phyloP scores from a whole-genome alignment of 2,888 invertebrate genomes.

The Chrysopilus asiliformis region DNA sequence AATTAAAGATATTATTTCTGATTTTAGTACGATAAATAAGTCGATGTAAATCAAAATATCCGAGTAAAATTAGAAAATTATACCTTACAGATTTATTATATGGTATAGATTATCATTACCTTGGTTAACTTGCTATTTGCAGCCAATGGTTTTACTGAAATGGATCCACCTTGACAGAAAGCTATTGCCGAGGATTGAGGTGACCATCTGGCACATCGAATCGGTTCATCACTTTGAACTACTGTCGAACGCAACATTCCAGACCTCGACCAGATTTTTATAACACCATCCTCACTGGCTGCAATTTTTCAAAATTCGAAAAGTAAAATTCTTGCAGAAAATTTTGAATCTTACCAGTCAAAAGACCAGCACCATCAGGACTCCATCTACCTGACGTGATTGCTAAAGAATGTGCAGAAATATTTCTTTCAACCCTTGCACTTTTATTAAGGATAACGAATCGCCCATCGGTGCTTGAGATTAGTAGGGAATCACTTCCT shows the following conservation, averaged over 20 bases:
- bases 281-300: conserved; percentile 93
- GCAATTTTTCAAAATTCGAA: background rate
- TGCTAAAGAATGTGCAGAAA: conserved; percentile 87
- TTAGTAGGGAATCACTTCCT: conserved; percentile 59
- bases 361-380: conserved; percentile 84
- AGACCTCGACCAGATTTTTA: conserved; percentile 94
- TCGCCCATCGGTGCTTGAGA: conserved; percentile 79
- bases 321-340: background rate
- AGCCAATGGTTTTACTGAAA: conserved; percentile 57
- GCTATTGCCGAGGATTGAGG: conserved; percentile 55
- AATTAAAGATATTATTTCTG: too few species aligned
- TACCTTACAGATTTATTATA: conserved; percentile 1
- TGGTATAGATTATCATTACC: conserved; percentile 33
- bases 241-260: conserved; percentile 87
- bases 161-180: conserved; percentile 52
- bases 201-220: conserved; percentile 76
- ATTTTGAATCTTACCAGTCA: conserved; percentile 37
- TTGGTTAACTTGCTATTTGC: conserved; percentile 59
- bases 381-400: conserved; percentile 86
- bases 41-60: background rate
- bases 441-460: conserved; percentile 79
- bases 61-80: conserved; percentile 1
- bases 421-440: conserved; percentile 83
- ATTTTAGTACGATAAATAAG: too few species aligned
- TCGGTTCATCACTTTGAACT: conserved; percentile 67